Conservation (phyloP, 2,888 invertebrate species). For the Cephus runcator region DNA sequence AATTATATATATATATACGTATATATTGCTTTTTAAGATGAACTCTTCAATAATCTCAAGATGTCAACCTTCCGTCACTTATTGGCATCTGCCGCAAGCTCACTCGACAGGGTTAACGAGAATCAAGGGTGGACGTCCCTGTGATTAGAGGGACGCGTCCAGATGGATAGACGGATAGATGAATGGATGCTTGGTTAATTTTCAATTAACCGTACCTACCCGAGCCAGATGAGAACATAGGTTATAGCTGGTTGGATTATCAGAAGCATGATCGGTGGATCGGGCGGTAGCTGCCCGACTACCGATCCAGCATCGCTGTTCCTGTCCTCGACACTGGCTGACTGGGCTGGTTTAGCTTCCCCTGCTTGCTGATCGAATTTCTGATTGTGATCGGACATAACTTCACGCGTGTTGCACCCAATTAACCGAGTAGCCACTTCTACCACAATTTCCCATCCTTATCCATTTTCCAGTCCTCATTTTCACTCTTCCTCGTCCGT, state of each 20-base stretch:
- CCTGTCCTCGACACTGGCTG: not conserved
- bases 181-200: conserved; percentile 51
- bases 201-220: conserved; percentile 47
- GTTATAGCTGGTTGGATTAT: not conserved
- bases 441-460: not conserved
- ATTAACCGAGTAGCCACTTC: conserved; percentile 25
- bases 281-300: not conserved
- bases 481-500: not conserved
- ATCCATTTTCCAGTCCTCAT: not conserved
- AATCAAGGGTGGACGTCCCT: conserved; percentile 33
- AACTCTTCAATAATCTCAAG: not conserved
- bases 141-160: conserved; percentile 50
- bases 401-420: conserved; percentile 31
- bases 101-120: conserved; percentile 31
- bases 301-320: not conserved
- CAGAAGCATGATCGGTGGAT: not conserved
- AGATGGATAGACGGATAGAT: conserved; percentile 42
- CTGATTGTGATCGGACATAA: conserved; percentile 35
- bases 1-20: not conserved
- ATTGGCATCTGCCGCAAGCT: not conserved
- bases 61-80: not conserved
- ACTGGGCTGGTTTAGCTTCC: not conserved
- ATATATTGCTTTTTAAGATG: not conserved
- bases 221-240: conserved; percentile 9
- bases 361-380: not conserved